A percentile compares a stretch with the other conserved stretches of the same genome.
Conservation (phyloP, 2,888 invertebrate species). For the Drosophila setosimentum region DNA sequence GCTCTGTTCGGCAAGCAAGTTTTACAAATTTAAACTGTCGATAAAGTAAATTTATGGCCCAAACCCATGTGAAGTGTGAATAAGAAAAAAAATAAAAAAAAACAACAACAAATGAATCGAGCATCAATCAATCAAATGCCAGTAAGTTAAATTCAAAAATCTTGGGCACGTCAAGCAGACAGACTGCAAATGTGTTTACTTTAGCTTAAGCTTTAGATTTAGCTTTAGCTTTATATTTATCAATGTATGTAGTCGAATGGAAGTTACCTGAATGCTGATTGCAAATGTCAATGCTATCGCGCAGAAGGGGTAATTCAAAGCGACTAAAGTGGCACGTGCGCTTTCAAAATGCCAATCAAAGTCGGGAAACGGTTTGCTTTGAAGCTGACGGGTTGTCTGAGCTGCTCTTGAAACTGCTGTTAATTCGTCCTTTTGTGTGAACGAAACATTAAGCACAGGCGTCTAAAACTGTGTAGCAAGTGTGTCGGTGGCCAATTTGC, state of each 20-base stretch:
- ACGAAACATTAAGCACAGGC: conserved; percentile 24
- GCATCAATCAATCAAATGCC: conserved; percentile 72
- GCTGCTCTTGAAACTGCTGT: conserved; percentile 10
- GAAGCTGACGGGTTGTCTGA: conserved; percentile 26
- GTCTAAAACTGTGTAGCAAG: conserved; percentile 41
- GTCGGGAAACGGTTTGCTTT: conserved; percentile 33
- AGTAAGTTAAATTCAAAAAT: conserved; percentile 50
- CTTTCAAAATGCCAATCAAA: conserved; percentile 59
- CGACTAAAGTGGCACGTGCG: conserved; percentile 41
- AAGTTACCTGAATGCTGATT: conserved; percentile 53
- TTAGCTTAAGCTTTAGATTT: neutral
- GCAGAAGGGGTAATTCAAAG: neutral
- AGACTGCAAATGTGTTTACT: no score
- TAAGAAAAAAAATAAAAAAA: conserved; percentile 5
- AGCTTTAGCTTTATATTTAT: neutral
- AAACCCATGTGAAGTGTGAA: conserved; percentile 27
- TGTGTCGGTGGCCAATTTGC: conserved; percentile 20
- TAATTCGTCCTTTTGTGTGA: conserved; percentile 15
- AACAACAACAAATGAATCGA: conserved; percentile 17
- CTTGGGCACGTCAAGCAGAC: conserved; percentile 46
- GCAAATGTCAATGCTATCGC: conserved; percentile 49
- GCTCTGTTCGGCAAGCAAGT: neutral
- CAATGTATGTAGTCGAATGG: neutral
- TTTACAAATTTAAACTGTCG: conserved; percentile 31
- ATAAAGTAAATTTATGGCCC: conserved; percentile 39